phyloP scores from a whole-genome alignment of 2,888 invertebrate genomes.

The Phortica magna region DNA sequence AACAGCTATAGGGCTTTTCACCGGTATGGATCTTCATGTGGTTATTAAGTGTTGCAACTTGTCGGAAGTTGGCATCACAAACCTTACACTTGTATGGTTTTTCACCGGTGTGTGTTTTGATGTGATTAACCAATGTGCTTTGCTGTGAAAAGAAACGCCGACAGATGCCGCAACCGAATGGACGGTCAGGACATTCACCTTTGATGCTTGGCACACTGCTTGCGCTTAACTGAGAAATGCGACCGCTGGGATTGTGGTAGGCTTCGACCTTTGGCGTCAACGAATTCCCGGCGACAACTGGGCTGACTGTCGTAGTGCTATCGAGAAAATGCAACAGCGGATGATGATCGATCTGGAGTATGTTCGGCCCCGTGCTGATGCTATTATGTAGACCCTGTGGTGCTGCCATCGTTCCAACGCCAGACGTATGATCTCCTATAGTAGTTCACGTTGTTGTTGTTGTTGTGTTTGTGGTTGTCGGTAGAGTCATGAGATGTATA shows the following conservation, averaged over 20 bases:
- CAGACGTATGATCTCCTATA: slow-evolving; percentile 61
- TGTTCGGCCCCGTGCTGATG: slow-evolving; percentile 58
- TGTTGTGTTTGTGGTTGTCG: slow-evolving; percentile 37
- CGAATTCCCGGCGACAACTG: slow-evolving; percentile 63
- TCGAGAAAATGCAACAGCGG: slow-evolving; percentile 74
- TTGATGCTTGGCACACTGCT: slow-evolving; percentile 56
- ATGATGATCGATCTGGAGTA: slow-evolving; percentile 73
- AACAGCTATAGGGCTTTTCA: slow-evolving; percentile 75
- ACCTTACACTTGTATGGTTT: slow-evolving; percentile 75
- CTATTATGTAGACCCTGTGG: slow-evolving; percentile 49
- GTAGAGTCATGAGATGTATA: background rate
- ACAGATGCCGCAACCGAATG: slow-evolving; percentile 72
- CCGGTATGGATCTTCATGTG: slow-evolving; percentile 75
- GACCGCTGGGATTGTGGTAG: slow-evolving; percentile 56
- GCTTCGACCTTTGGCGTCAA: slow-evolving; percentile 54
- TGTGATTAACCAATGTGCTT: slow-evolving; percentile 73
- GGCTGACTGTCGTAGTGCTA: slow-evolving; percentile 74
- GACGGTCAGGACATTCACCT: slow-evolving; percentile 70
- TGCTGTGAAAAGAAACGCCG: slow-evolving; percentile 74
- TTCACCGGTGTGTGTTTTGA: slow-evolving; percentile 75
- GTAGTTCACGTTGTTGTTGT: background rate
- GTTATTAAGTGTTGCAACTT: slow-evolving; percentile 73
- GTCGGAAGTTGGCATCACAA: slow-evolving; percentile 73
- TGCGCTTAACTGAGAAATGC: slow-evolving; percentile 56
- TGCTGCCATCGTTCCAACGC: slow-evolving; percentile 14